These are phyloP conservation scores for Gadus macrocephalus DNA, from an alignment of 2,113 vertebrate genomes.

Conservation along the genomic window DNA sequence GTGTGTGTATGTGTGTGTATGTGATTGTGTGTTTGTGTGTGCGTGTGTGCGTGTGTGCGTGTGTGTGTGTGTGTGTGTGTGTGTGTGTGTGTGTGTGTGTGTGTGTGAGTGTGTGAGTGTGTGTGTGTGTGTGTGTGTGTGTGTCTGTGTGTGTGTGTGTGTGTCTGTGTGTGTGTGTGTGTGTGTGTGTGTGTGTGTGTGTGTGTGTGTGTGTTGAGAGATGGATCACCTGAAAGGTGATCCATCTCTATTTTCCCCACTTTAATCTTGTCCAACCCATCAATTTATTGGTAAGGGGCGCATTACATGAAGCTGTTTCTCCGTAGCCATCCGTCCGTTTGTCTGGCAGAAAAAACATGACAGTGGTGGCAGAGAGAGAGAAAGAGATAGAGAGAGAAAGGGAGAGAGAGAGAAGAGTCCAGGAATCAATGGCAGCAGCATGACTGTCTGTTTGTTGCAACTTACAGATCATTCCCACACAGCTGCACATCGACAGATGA, in stretches of 20 bases:
- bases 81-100: too few species aligned
- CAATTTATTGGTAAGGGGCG: constrained; percentile 31
- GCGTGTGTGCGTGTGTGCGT: too few species aligned
- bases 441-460: constrained; percentile 40
- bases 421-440: constrained; percentile 49
- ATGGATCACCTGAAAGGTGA: constrained; percentile 60
- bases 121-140: too few species aligned
- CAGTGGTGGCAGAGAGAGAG: constrained; percentile 41
- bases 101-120: too few species aligned
- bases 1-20: too few species aligned
- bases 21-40: too few species aligned
- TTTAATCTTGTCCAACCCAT: constrained; percentile 52
- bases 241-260: constrained; percentile 16
- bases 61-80: too few species aligned
- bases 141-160: not conserved
- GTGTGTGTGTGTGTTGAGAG: constrained; percentile 6
- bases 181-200: not conserved
- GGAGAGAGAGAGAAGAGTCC: constrained; percentile 43
- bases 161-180: constrained; percentile 2
- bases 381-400: too few species aligned
- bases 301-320: constrained; percentile 35
- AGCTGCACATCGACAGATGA: not conserved
- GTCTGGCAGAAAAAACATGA: constrained; percentile 50
- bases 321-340: constrained; percentile 42
- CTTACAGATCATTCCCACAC: constrained; percentile 27